These are phyloP conservation scores for Brachionus plicatilis DNA, from an alignment of 1,140 invertebrate genomes.

Conservation along the genomic window DNA sequence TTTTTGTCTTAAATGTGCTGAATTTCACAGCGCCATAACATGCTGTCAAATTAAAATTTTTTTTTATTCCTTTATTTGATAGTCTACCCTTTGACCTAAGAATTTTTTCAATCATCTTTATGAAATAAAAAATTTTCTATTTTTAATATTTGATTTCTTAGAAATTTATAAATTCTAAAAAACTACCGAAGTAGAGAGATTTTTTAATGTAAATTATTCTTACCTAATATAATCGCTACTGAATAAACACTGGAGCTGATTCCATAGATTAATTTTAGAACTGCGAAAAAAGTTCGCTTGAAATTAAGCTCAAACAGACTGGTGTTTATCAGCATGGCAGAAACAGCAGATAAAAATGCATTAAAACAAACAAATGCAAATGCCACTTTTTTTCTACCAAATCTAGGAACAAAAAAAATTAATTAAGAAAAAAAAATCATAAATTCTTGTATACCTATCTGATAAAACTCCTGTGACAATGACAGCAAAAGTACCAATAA, in stretches of 20 bases:
- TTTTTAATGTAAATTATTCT: neutral
- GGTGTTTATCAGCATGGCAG: neutral
- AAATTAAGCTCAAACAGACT: neutral
- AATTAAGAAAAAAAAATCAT: neutral
- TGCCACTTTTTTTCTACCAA: constrained; percentile 7
- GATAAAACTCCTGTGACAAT: constrained; percentile 10
- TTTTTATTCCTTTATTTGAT: too few relatives aligned
- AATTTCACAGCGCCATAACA: too few relatives aligned
- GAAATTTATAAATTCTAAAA: too few relatives aligned
- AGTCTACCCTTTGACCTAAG: too few relatives aligned
- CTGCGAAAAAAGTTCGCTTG: neutral
- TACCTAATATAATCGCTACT: neutral
- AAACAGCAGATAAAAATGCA: neutral
- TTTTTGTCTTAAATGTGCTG: too few relatives aligned
- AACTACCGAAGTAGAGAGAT: neutral
- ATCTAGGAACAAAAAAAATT: neutral
- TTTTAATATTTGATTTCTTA: too few relatives aligned
- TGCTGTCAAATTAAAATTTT: too few relatives aligned
- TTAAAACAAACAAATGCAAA: neutral
- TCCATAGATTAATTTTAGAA: neutral
- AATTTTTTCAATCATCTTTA: too few relatives aligned
- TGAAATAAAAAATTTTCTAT: too few relatives aligned
- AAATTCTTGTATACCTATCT: constrained; percentile 7
- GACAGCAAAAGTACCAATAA: constrained; percentile 4
- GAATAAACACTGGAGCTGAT: neutral